Base-by-base conservation (phyloP, 2,888 invertebrate genomes). In the Lithophane ornitopus region DNA sequence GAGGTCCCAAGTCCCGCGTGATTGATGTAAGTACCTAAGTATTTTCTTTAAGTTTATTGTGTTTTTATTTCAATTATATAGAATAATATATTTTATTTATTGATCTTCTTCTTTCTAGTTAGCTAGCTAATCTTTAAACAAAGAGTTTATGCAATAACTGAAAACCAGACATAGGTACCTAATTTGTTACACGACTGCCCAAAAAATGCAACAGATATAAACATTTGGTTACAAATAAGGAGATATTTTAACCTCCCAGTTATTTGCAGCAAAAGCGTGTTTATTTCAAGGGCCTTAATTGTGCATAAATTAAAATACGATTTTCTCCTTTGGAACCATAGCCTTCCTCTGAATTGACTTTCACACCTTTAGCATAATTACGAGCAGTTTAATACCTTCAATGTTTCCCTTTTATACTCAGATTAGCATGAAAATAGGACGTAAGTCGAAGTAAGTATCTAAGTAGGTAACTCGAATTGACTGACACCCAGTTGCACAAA, bases 21-120 rank as follows among this genome's bases (percentile, higher is more conserved):
- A 89, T 89, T 84, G 89, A 88, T 88, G 78, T 82, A 63, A 41
- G 39, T 54, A 88, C 85, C 76, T 82, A 63, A 41, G 39, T 54
- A 70, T 61, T 61, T 81, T 74, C 61, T 72, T 68, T 67, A 22
- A 49, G 0, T 2, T 12, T 34, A 22, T 70, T 41, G 11, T 46
- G 16, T 70, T 70, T 68, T 63, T 67, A 44, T 82, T 52, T 61
- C 26, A 62, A 56, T 65, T 54, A 61, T 28, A 2, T 46, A 4
- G 4, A 44, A 9, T 49, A 28, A 46, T 28, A 19, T 46, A 22
- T 41, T 63, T 52, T 73, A 16, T 68, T 44, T 39, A 28, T 26
- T 54, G 41, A 16, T 34, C 3, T 52, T 52, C 49, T 44, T 44
- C 14, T 14, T 46, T 14, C 4, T 46, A 0, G n/a, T n/a, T 46